Evolutionary conservation across 2,113 vertebrate genomes (phyloP).

Genomic region (Phocoena phocoena): DNA sequence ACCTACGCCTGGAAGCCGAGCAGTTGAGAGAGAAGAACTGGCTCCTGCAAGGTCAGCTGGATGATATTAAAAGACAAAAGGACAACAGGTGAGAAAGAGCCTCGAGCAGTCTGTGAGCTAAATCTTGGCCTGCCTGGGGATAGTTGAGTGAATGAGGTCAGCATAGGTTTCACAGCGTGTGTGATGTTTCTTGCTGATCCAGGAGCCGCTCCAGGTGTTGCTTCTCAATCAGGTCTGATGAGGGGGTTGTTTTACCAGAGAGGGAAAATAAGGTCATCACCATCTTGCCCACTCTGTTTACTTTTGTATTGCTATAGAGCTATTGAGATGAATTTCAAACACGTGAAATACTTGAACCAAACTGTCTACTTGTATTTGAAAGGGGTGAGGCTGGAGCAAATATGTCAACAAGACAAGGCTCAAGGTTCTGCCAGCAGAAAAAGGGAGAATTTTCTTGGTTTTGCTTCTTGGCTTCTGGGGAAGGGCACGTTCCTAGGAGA

Average conservation of each 20-base stretch:
- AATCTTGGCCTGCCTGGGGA: not conserved
- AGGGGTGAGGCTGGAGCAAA: not conserved
- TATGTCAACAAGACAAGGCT: not conserved
- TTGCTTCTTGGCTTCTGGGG: not conserved
- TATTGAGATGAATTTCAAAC: not conserved
- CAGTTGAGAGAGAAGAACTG: constrained; percentile 89
- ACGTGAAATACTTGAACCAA: not conserved
- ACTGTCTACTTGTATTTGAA: not conserved
- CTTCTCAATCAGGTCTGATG: not conserved
- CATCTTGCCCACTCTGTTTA: not conserved
- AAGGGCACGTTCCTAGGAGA: not conserved
- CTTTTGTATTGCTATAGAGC: not conserved
- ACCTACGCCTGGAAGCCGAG: constrained; percentile 89
- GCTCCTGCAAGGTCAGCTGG: constrained; percentile 85
- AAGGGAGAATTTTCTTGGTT: not conserved
- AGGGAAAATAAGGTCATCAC: not conserved
- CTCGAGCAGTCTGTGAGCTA: not conserved
- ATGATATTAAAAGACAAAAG: constrained; percentile 71
- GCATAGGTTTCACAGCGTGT: not conserved
- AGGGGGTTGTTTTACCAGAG: not conserved
- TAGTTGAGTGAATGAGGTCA: accelerated
- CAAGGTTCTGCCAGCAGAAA: not conserved
- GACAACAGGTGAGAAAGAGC: constrained; percentile 77
- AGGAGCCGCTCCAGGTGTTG: not conserved
- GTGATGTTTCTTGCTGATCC: accelerated